Evolutionary conservation across 1,140 invertebrate genomes (phyloP), one percentile per base, ranked within the genome.

Genomic region (Aphidius gifuensis): DNA sequence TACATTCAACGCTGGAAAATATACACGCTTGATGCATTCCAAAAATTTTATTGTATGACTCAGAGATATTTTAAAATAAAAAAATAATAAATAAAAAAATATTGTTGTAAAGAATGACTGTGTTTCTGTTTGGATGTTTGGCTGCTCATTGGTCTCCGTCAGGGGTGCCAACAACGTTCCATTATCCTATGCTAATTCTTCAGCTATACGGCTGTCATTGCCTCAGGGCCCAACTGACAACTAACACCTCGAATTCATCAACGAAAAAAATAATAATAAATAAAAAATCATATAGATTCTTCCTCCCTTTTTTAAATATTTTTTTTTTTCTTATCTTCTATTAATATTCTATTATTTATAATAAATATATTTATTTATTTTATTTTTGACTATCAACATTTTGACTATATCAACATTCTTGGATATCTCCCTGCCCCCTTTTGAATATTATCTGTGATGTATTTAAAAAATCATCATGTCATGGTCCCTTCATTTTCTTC

Each of bases 121-220:
- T 71, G 72, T 75, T 74, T 64, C 68, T 71, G 70, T 69, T 72
- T 71, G 45, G 55, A 60, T 21, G 47, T 45, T 16, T 66, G 62
- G 69, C 67, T 73, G 70, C 70, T 71, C 68, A 72, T 69, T 73
- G 71, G 75, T 65, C 75, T 70, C 74, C 69, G 68, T 11, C 42
- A 9, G 16, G 42, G 23, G 16, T n/a, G 8, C 46, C 32, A 59
- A 58, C 56, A 44, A 59, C 48, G 46, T 80, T 75, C 77, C 74
- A 80, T 81, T 81, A 80, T 80, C 80, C 76, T 78, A 81, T 80
- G 79, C 78, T 80, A 81, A 81, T 81, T 81, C 74, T 65, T 70
- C 60, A 74, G 70, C 72, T 70, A 72, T 68, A 75, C 74, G 53
- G 39, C 53, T 81, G 79, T 80, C 78, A 80, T 77, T 81, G 78